Conservation (phyloP, 2,888 invertebrate species). For the Pseudococcus longispinus region DNA sequence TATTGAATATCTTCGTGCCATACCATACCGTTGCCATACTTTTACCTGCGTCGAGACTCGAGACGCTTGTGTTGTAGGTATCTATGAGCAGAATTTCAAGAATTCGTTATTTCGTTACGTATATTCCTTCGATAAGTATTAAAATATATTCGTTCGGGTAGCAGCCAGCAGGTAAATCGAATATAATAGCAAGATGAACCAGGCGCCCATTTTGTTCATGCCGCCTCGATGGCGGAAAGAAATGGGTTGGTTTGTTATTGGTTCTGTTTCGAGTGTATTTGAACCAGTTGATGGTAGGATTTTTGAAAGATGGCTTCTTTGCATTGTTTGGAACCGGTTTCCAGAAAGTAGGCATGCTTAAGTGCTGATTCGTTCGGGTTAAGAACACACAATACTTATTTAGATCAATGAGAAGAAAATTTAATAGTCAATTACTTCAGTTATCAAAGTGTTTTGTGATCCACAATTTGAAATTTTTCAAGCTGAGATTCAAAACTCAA, state of each 20-base stretch:
- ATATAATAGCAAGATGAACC: background rate
- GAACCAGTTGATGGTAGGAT: background rate
- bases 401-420: no score
- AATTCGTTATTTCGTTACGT: background rate
- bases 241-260: background rate
- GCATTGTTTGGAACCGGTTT: background rate
- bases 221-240: background rate
- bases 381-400: no score
- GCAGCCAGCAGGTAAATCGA: background rate
- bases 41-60: background rate
- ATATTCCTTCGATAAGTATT: constrained; percentile 4
- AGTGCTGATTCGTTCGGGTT: background rate
- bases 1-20: background rate
- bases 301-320: background rate
- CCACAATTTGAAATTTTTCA: no score
- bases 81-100: background rate
- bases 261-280: background rate
- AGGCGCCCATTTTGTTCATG: background rate
- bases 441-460: no score
- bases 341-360: background rate
- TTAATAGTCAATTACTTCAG: no score
- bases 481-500: no score
- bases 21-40: background rate
- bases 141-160: background rate
- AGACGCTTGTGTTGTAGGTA: background rate